Conservation (phyloP, 2,888 invertebrate species). For the Dynastes tityus region DNA sequence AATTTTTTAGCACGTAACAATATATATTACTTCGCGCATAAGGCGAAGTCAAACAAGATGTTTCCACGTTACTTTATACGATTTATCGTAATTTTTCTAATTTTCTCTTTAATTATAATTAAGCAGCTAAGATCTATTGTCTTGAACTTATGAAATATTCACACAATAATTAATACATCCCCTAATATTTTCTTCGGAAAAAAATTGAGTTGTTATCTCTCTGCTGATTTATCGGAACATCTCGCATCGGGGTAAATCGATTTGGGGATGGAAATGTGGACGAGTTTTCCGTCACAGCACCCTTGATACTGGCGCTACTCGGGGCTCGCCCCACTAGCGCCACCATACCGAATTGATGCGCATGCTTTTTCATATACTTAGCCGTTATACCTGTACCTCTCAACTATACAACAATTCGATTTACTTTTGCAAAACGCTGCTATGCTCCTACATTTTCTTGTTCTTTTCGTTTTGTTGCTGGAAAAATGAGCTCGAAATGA, state of each 20-base stretch:
- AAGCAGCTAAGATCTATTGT: neutral
- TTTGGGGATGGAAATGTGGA: constrained; percentile 60
- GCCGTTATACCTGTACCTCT: constrained; percentile 61
- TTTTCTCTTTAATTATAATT: neutral
- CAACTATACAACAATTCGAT: constrained; percentile 57
- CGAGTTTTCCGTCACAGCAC: constrained; percentile 63
- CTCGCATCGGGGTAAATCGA: constrained; percentile 56
- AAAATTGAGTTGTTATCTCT: constrained; percentile 3
- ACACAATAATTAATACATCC: neutral
- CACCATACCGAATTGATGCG: constrained; percentile 56
- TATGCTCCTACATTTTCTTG: constrained; percentile 26
- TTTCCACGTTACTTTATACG: neutral
- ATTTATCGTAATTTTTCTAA: neutral
- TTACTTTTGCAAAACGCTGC: constrained; percentile 53
- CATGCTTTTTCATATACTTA: constrained; percentile 57
- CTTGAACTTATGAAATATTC: neutral
- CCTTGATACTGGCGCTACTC: constrained; percentile 66
- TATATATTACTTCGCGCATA: neutral
- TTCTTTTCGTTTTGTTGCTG: constrained; percentile 33
- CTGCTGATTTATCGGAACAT: constrained; percentile 45
- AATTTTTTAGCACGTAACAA: too few species aligned
- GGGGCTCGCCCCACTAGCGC: constrained; percentile 65
- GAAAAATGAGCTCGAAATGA: constrained; percentile 25
- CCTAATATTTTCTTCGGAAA: neutral
- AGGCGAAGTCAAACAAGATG: neutral